Evolutionary conservation across 2,113 vertebrate genomes (phyloP), one percentile per base, ranked within the genome.

Genomic region (Falcunculus frontatus): DNA sequence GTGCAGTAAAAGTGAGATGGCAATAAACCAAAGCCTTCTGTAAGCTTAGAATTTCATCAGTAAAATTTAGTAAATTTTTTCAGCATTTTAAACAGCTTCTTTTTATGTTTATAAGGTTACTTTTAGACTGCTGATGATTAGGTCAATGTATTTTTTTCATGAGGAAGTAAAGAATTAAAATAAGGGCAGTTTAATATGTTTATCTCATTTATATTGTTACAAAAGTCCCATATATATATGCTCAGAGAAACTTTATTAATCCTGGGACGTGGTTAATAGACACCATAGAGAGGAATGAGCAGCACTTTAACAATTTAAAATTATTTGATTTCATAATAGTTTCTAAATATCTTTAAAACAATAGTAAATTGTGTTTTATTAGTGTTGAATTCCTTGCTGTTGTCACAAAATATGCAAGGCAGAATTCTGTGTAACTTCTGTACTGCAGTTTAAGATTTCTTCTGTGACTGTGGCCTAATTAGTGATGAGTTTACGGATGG

Each of bases 241-340:
- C 4, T 49, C 8, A 27, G 23, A 79, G 33, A 88, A 56, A 52
- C 6, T 69, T 7, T 32, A 19, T 14, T 63, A 59, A 33, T 41
- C 7, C 18, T 44, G 21, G 7, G 14, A 20, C 25, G 11, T 16
- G 11, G 6, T 39, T 35, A 56, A 49, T 7, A 77, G 22, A 8
- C 29, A 35, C 0, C 1, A 5, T 32, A 49, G 15, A 70, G 10
- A 57, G 18, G 8, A 77, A 57, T 12, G 4, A 80, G 5, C 2
- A 13, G 14, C 0, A 3, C 50, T 78, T 93, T 46, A 55, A 13
- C 1, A 4, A 68, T 27, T 72, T 53, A 30, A 80, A 86, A 89
- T 64, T 32, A 21, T 65, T 90, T 74, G 0, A 37, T 56, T 88
- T 85, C 17, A 57, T 39, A 5, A 23, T 6, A n/a, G 1, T 21